Evolutionary conservation across 2,888 invertebrate species (phyloP).

Genomic region (Lacanobia wlatinum): DNA sequence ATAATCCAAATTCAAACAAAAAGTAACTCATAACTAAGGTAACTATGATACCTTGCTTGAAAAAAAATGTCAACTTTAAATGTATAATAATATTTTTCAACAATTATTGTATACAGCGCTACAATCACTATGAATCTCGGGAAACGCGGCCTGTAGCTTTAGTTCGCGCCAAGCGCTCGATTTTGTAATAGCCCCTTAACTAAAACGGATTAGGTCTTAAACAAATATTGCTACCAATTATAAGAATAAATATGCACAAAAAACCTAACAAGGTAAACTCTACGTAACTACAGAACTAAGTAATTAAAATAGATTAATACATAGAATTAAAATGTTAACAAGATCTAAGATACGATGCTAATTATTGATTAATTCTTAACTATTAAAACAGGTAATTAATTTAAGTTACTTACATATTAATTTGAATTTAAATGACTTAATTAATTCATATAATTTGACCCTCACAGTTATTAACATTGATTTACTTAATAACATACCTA

Average conservation of each 20-base stretch:
- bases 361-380: conserved; percentile 20
- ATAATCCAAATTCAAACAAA: too few species aligned
- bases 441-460: background rate
- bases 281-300: conserved; percentile 3
- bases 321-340: conserved; percentile 24
- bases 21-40: too few species aligned
- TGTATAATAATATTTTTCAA: too few species aligned
- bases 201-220: background rate
- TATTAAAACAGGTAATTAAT: background rate
- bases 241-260: background rate
- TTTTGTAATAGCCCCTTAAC: too few species aligned
- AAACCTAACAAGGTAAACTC: conserved; percentile 1
- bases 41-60: too few species aligned
- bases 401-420: background rate
- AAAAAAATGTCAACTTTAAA: too few species aligned
- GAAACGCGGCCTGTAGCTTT: too few species aligned
- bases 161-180: too few species aligned
- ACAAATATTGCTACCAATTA: background rate
- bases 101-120: too few species aligned
- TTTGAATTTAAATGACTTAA: conserved; percentile 14
- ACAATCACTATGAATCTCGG: too few species aligned
- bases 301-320: conserved; percentile 27
- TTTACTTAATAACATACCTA: background rate
- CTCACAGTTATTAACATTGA: conserved; percentile 8
- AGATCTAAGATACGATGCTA: conserved; percentile 20